A percentile compares a stretch with the other conserved stretches of the same genome.
Conservation (phyloP, 2,888 invertebrate species). For the Ectemnius lituratus region DNA sequence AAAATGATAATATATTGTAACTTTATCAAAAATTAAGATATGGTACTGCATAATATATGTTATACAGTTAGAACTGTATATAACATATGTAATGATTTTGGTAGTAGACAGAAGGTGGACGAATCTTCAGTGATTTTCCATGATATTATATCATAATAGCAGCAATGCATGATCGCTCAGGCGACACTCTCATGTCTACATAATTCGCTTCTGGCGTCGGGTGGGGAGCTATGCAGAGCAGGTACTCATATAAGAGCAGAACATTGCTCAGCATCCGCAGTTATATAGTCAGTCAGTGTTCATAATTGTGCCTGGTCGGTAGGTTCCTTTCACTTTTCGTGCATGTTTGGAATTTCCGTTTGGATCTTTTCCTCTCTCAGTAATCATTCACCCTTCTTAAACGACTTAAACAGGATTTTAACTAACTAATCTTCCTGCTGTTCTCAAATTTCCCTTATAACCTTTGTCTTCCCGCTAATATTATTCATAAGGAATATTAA, state of each 20-base stretch:
- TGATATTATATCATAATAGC: conserved; percentile 22
- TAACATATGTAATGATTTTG: no score
- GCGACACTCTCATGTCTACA: conserved; percentile 40
- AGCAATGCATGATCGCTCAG: conserved; percentile 28
- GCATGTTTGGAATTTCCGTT: conserved; percentile 15
- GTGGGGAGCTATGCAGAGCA: conserved; percentile 48
- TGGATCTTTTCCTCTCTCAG: background rate
- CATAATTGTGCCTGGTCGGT: conserved; percentile 50
- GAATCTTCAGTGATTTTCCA: conserved; percentile 40
- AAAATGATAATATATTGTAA: no score
- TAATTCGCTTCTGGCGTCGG: conserved; percentile 27
- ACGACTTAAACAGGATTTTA: no score
- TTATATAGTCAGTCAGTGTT: conserved; percentile 52
- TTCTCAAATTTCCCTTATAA: no score
- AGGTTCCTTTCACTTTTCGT: conserved; percentile 59
- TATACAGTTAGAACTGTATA: no score
- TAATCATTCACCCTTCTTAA: no score
- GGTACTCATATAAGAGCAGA: conserved; percentile 65
- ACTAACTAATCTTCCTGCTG: no score
- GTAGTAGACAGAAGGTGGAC: background rate
- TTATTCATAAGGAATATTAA: no score
- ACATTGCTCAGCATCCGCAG: conserved; percentile 64
- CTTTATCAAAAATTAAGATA: no score
- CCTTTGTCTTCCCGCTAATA: no score
- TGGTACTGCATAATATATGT: no score